Evolutionary conservation across 2,113 vertebrate genomes (phyloP).

Genomic region (Gopherus evgoodei): DNA sequence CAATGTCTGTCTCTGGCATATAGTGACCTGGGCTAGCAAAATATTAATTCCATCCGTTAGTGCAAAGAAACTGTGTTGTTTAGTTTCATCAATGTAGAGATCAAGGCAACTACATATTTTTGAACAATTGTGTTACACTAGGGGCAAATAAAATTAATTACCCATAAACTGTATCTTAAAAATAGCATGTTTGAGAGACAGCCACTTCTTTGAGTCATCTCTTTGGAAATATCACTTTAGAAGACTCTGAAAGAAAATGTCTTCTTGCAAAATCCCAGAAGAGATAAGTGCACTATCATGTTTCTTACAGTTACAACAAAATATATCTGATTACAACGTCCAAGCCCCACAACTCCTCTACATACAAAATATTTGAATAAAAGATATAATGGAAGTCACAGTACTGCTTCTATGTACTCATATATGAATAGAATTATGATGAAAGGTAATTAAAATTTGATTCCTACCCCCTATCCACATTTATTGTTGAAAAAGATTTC

Average conservation of each 20-base stretch:
- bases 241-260: not conserved
- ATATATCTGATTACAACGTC: not conserved
- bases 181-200: not conserved
- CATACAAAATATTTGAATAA: not conserved
- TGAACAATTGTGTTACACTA: not conserved
- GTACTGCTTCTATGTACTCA: not conserved
- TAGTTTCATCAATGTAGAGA: not conserved
- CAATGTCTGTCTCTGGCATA: not conserved
- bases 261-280: not conserved
- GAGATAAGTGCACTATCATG: not conserved
- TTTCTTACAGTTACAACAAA: not conserved
- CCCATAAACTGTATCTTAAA: not conserved
- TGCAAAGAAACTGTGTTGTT: not conserved
- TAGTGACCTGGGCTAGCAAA: not conserved
- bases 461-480: not conserved
- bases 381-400: not conserved
- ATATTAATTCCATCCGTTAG: not conserved
- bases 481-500: not conserved
- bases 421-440: not conserved
- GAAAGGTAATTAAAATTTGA: not conserved
- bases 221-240: not conserved
- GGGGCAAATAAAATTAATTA: conserved; percentile 12
- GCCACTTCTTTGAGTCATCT: not conserved
- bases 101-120: not conserved
- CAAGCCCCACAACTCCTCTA: not conserved